phyloP scores from a whole-genome alignment of 2,797 vertebrate genomes.

The Carduelis carduelis region DNA sequence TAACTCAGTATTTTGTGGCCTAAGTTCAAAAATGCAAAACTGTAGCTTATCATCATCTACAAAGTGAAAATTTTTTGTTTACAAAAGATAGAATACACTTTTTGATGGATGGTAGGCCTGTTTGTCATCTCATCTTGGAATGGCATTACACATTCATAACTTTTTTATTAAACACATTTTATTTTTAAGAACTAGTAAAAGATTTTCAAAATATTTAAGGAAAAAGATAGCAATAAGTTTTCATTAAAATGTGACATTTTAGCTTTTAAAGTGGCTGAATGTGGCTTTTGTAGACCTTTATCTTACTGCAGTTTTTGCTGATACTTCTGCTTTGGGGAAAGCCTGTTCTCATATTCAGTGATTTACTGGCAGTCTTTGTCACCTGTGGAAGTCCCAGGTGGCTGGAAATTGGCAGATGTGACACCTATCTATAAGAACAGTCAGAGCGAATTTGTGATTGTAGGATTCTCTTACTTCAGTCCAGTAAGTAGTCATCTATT shows the following conservation, averaged over 20 bases:
- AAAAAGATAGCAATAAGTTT: background rate
- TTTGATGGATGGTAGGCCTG: background rate
- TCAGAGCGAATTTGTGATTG: background rate
- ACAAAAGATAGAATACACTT: background rate
- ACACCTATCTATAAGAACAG: background rate
- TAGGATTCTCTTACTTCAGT: background rate
- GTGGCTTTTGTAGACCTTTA: background rate
- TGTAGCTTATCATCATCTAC: background rate
- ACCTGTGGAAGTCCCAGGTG: background rate
- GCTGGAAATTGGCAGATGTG: background rate
- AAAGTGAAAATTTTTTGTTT: background rate
- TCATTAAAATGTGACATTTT: background rate
- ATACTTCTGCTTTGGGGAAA: background rate
- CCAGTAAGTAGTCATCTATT: background rate
- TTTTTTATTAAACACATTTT: background rate
- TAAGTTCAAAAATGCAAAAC: background rate
- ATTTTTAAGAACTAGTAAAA: background rate
- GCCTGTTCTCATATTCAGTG: background rate
- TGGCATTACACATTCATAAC: background rate
- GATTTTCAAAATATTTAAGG: background rate
- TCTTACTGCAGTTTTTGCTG: background rate
- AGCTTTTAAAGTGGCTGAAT: background rate
- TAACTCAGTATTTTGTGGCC: background rate
- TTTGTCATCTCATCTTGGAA: background rate
- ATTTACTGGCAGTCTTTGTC: background rate